A percentile compares a stretch with the other conserved stretches of the same genome.
Evolutionary conservation across 2,113 vertebrate species (phyloP).

Genomic region (Rhinoderma darwinii): DNA sequence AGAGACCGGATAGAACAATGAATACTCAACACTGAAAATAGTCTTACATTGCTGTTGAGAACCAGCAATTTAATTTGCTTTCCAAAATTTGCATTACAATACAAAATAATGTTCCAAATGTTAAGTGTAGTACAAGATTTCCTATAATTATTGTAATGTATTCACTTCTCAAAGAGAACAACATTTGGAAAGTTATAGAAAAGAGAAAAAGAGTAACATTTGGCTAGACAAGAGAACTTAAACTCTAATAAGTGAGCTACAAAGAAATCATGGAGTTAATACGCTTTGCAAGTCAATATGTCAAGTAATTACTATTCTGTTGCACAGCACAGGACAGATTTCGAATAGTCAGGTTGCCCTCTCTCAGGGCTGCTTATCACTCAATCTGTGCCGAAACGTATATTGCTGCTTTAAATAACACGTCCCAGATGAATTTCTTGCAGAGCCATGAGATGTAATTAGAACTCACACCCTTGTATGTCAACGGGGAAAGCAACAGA

Average conservation of each 20-base stretch:
- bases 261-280: conserved; percentile 18
- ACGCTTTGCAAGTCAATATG: conserved; percentile 25
- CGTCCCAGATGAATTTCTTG: conserved; percentile 55
- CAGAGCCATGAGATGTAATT: conserved; percentile 56
- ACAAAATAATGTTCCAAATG: background rate
- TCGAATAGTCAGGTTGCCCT: conserved; percentile 49
- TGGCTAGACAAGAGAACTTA: background rate
- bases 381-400: conserved; percentile 46
- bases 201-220: background rate
- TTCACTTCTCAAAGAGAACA: background rate
- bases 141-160: conserved; percentile 35
- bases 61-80: conserved; percentile 11
- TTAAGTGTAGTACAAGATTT: conserved; percentile 4
- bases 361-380: conserved; percentile 50
- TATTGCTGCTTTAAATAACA: conserved; percentile 57
- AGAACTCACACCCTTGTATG: conserved; percentile 46
- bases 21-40: conserved; percentile 29
- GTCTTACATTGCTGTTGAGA: background rate
- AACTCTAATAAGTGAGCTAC: background rate
- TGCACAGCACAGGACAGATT: conserved; percentile 30
- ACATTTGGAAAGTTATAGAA: background rate
- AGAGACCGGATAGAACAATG: conserved; percentile 17
- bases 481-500: conserved; percentile 52
- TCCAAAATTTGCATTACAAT: conserved; percentile 15
- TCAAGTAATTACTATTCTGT: conserved; percentile 34